phyloP scores from a whole-genome alignment of 2,888 invertebrate species.

The Drosophila koepferae region DNA sequence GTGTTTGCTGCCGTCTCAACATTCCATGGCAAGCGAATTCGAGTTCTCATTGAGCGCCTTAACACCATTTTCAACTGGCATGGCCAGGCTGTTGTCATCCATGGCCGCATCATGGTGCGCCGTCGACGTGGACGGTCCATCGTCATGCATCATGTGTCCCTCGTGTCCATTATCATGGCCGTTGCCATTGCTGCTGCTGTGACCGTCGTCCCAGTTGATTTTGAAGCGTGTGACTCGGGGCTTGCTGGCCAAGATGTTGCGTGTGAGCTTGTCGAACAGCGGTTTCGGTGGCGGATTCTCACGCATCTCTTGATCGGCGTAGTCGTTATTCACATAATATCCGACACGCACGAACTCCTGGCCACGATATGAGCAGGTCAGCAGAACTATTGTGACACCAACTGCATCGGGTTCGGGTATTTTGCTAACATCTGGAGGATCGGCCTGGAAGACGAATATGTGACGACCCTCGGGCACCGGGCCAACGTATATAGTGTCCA shows the following conservation, averaged over 20 bases:
- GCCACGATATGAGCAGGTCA: constrained; percentile 96
- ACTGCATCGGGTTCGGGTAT: constrained; percentile 98
- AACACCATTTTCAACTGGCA: constrained; percentile 83
- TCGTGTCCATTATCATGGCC: constrained; percentile 68
- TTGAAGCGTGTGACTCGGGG: constrained; percentile 98
- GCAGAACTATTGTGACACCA: constrained; percentile 98
- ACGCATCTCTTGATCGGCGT: constrained; percentile 95
- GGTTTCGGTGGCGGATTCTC: constrained; percentile 98
- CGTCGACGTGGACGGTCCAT: constrained; percentile 70
- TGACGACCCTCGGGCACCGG: constrained; percentile 98
- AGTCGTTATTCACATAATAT: constrained; percentile 99
- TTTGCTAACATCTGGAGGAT: constrained; percentile 96
- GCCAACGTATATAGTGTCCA: constrained; percentile 99
- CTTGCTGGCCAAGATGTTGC: constrained; percentile 90
- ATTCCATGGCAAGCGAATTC: constrained; percentile 85
- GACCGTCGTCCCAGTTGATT: constrained; percentile 96
- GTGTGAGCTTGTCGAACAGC: constrained; percentile 94
- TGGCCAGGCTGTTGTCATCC: constrained; percentile 84
- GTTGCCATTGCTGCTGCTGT: constrained; percentile 75
- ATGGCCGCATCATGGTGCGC: constrained; percentile 68
- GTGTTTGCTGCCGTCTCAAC: constrained; percentile 64
- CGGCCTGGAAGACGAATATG: constrained; percentile 92
- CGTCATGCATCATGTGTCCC: constrained; percentile 56
- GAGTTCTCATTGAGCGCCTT: constrained; percentile 84
- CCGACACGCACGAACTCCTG: constrained; percentile 99